Conservation (phyloP, 2,888 invertebrate species). For the Elysia crispata region DNA sequence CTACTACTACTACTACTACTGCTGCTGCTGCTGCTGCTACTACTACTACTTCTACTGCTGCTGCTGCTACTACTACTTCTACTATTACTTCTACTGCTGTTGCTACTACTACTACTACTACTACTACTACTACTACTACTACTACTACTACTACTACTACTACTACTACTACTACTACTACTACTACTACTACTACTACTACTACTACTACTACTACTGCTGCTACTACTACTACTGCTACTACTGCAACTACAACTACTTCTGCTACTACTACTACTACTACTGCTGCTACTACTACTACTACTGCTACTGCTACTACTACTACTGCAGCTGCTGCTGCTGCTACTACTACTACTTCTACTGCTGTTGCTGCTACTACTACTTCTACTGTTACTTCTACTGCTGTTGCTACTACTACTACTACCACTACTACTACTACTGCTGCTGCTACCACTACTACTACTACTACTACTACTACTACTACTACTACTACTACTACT, state of each 20-base stretch:
- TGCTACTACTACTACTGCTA: slow-evolving; percentile 15
- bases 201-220: slow-evolving; percentile 20
- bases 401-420: not conserved
- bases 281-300: slow-evolving; percentile 9
- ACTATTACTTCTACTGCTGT: too few relatives aligned
- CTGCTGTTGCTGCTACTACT: not conserved
- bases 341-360: not conserved
- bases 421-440: not conserved
- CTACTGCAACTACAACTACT: too few relatives aligned
- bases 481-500: too few relatives aligned
- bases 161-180: not conserved
- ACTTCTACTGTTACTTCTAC: not conserved
- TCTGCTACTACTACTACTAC: too few relatives aligned
- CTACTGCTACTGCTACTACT: not conserved
- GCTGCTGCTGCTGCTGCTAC: slow-evolving; percentile 21
- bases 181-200: slow-evolving; percentile 6
- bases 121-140: not conserved
- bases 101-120: not conserved
- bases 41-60: slow-evolving; percentile 18
- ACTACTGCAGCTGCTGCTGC: too few relatives aligned
- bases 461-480: slow-evolving; percentile 13
- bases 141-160: not conserved
- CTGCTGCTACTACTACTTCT: slow-evolving; percentile 13
- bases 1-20: slow-evolving; percentile 22
- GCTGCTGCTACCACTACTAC: not conserved